Conservation (phyloP, 2,888 invertebrate genomes). For the Trypoxylon attenuatum region DNA sequence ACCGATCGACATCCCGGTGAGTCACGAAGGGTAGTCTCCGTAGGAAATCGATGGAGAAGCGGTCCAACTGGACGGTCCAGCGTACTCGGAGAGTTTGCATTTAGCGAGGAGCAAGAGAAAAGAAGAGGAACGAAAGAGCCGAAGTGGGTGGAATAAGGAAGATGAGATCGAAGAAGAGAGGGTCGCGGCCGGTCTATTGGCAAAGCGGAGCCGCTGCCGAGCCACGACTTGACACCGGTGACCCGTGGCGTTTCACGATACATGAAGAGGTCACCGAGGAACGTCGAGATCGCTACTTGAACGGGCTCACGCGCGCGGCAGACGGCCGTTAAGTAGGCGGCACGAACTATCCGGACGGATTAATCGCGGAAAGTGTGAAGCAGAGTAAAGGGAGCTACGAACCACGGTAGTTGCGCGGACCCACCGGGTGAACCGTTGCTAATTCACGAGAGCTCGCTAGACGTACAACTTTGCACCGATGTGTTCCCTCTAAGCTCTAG, state of each 20-base stretch:
- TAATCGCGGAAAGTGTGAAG: constrained; percentile 68
- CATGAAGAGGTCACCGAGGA: constrained; percentile 64
- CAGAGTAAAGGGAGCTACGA: constrained; percentile 35
- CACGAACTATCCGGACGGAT: constrained; percentile 62
- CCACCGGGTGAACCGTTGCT: constrained; percentile 48
- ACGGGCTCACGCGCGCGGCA: constrained; percentile 56
- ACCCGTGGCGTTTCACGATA: constrained; percentile 66
- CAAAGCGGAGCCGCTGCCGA: constrained; percentile 57
- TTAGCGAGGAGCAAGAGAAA: constrained; percentile 1
- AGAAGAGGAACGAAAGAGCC: constrained; percentile 1
- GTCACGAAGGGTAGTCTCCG: too few relatives aligned
- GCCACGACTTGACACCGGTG: constrained; percentile 67
- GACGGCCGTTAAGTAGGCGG: constrained; percentile 57
- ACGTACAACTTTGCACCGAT: too few relatives aligned
- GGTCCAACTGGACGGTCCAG: constrained; percentile 5
- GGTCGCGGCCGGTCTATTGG: constrained; percentile 40
- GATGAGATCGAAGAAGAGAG: too few relatives aligned
- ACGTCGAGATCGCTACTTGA: constrained; percentile 67
- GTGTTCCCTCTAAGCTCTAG: too few relatives aligned
- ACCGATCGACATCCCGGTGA: too few relatives aligned
- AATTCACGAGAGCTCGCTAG: too few relatives aligned
- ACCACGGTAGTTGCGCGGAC: constrained; percentile 36
- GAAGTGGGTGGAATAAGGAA: too few relatives aligned
- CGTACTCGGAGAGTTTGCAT: neutral
- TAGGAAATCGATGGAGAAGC: neutral